Evolutionary conservation across 1,140 invertebrate genomes (phyloP), one percentile per base, ranked within the genome.

Genomic region (Caenorhabditis latens): DNA sequence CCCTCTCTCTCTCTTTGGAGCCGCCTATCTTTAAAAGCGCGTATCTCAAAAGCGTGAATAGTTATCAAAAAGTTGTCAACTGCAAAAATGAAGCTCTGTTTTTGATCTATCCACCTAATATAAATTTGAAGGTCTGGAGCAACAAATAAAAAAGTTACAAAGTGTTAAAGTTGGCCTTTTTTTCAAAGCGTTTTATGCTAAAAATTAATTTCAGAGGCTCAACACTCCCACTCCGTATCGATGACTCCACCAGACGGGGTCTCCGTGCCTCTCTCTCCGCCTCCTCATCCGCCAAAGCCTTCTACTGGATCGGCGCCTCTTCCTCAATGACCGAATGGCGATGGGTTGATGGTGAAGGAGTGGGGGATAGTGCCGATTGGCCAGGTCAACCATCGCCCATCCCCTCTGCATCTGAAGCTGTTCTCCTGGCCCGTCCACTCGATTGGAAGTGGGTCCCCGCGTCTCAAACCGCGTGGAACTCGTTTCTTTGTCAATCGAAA

Each of bases 401-500:
- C 11, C 63, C 83, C 4, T 57, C 71, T 24, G 79, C 82, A 11
- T 84, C 85, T n/a, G 89, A 89, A 85, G 83, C 89, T n/a, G 67
- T 86, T 55, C 89, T 90, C 24, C 71, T 90, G 6, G 88, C 87
- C 7, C 40, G 89, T 7, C 87, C 88, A 3, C 83, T 86, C 11
- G 87, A 84, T 58, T 89, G 86, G 88, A 89, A 86, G 79, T 89
- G 86, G 89, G 84, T 90, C 21, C 83, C 89, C 14, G 89, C 89
- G 21, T 65, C 84, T 8, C 89, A 90, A 53, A 65, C 87, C 6
- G 89, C 85, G 19, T 90, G 89, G 89, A 90, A 90, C 65, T 67
- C 86, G 19, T 90, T 88, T 58, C 86, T 90, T 13, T 90, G 89
- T 55, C 86, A 90, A 63, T 89, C 71, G 90, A 89, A 90, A 83